Percentiles rank a stretch among this genome's conserved stretches.
Conservation (phyloP, 2,888 invertebrate genomes). For the Acronicta leporina region DNA sequence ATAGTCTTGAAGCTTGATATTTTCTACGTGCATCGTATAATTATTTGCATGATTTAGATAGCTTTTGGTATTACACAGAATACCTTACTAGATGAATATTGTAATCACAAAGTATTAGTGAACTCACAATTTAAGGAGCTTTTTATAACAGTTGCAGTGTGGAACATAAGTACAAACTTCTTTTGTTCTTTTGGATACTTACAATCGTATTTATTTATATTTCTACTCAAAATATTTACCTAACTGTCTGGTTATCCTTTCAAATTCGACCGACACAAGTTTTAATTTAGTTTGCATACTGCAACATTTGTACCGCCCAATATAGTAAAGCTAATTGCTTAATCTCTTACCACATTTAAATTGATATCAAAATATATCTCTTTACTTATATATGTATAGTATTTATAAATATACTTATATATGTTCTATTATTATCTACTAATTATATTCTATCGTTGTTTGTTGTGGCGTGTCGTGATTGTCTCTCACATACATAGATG, state of each 20-base stretch:
- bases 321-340: constrained; percentile 41
- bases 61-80: constrained; percentile 33
- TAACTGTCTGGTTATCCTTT: too few relatives aligned
- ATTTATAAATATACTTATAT: constrained; percentile 14
- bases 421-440: constrained; percentile 4
- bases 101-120: constrained; percentile 32
- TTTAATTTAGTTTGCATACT: constrained; percentile 23
- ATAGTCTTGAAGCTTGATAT: constrained; percentile 42
- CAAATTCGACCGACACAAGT: not conserved
- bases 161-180: constrained; percentile 2
- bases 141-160: constrained; percentile 29
- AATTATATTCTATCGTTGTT: constrained; percentile 11
- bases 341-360: constrained; percentile 30
- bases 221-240: too few relatives aligned
- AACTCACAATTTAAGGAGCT: constrained; percentile 37
- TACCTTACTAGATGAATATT: constrained; percentile 36
- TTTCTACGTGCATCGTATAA: constrained; percentile 40
- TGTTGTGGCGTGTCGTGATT: constrained; percentile 35
- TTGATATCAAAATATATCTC: constrained; percentile 53
- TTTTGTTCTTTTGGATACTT: not conserved
- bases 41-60: constrained; percentile 45
- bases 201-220: not conserved
- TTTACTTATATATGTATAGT: constrained; percentile 43
- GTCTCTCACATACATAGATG: constrained; percentile 41
- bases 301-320: constrained; percentile 22